Evolutionary conservation across 2,797 vertebrate genomes (phyloP).

Genomic region (Ateles fusciceps): DNA sequence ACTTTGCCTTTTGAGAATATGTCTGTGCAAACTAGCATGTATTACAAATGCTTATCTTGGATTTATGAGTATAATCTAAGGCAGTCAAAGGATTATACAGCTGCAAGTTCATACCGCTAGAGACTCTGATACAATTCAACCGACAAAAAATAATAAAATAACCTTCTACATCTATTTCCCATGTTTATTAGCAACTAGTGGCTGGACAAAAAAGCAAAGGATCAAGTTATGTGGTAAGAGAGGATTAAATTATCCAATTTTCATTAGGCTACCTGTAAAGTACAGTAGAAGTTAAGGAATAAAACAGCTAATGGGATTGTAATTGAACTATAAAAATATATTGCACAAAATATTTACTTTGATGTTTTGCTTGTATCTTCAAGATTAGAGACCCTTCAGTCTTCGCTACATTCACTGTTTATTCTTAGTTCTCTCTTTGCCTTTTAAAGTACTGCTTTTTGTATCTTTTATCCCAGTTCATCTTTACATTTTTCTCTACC

Average conservation of each 20-base stretch:
- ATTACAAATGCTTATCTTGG: not conserved
- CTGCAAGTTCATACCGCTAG: not conserved
- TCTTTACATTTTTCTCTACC: not conserved
- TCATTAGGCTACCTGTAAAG: not conserved
- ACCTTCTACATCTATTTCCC: not conserved
- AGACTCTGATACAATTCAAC: not conserved
- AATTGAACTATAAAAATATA: not conserved
- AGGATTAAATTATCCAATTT: not conserved
- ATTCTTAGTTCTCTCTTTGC: not conserved
- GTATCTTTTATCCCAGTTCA: not conserved
- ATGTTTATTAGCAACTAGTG: not conserved
- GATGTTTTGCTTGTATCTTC: not conserved
- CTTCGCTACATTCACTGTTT: no score
- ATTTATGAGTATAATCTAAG: not conserved
- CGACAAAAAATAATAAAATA: not conserved
- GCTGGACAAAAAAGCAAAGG: not conserved
- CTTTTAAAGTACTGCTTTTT: not conserved
- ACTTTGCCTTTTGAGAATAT: not conserved
- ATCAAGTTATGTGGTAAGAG: not conserved
- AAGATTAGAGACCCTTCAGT: not conserved
- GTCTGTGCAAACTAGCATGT: not conserved
- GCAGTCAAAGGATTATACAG: not conserved
- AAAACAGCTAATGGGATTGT: not conserved
- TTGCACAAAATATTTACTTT: not conserved
- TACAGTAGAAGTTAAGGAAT: not conserved